These are phyloP conservation scores for Polydrusus pterygomalis DNA, from an alignment of 2,888 invertebrate genomes.

Conservation along the genomic window DNA sequence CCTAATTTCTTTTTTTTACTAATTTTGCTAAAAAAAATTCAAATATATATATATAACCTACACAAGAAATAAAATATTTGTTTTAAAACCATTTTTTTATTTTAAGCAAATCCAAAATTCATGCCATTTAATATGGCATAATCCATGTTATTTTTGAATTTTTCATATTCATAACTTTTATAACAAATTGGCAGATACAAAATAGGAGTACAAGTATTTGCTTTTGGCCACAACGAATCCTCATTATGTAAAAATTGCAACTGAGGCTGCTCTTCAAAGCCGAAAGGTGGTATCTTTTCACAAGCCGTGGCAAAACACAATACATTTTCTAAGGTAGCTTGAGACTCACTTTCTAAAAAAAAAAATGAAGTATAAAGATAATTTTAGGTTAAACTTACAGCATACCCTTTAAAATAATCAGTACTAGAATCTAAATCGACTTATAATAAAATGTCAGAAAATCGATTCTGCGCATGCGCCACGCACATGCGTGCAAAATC, in stretches of 20 bases:
- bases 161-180: slow-evolving; percentile 34
- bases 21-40: no score
- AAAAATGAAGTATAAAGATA: neutral
- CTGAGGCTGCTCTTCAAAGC: slow-evolving; percentile 38
- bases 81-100: slow-evolving; percentile 7
- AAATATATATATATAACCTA: no score
- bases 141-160: slow-evolving; percentile 45
- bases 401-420: no score
- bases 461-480: no score
- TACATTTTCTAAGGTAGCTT: slow-evolving; percentile 23
- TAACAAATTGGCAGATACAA: slow-evolving; percentile 42
- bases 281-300: slow-evolving; percentile 43
- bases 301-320: slow-evolving; percentile 43
- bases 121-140: slow-evolving; percentile 32
- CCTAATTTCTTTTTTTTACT: no score
- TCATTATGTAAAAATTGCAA: slow-evolving; percentile 44
- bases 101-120: slow-evolving; percentile 42
- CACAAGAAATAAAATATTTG: neutral
- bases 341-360: slow-evolving; percentile 9
- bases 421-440: no score
- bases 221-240: slow-evolving; percentile 32
- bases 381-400: no score
- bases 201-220: slow-evolving; percentile 43
- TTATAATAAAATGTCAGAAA: no score
- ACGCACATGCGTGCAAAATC: no score